These are phyloP conservation scores for Metacarcinus magister DNA, from an alignment of 2,888 invertebrate genomes.

Conservation along the genomic window DNA sequence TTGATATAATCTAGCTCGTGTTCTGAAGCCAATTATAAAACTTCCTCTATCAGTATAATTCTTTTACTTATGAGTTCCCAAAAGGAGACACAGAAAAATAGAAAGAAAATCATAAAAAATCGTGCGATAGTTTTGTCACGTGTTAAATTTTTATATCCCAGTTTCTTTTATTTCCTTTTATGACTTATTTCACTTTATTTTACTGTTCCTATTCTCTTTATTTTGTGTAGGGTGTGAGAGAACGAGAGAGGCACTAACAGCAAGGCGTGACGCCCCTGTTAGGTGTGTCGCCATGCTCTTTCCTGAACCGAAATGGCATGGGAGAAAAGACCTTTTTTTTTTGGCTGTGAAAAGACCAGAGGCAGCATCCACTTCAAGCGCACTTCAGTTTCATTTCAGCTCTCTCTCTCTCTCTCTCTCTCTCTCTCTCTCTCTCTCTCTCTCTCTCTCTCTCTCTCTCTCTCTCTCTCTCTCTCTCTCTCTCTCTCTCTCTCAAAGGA, in stretches of 20 bases:
- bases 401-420: conserved; percentile 43
- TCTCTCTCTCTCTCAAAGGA: background rate
- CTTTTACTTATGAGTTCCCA: background rate
- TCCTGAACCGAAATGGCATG: background rate
- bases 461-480: conserved; percentile 6
- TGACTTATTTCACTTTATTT: background rate
- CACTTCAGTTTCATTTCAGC: background rate
- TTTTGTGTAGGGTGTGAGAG: background rate
- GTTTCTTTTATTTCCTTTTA: background rate
- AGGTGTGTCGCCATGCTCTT: background rate
- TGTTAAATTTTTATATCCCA: background rate
- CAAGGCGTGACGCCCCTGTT: background rate
- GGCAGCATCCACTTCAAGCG: background rate
- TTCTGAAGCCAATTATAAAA: background rate
- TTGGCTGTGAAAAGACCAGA: too few relatives aligned
- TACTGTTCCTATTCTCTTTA: background rate
- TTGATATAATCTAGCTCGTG: background rate
- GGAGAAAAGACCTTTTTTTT: background rate
- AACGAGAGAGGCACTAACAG: background rate
- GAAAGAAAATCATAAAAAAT: background rate
- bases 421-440: conserved; percentile 44
- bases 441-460: conserved; percentile 26
- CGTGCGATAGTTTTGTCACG: background rate
- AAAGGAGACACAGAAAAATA: background rate
- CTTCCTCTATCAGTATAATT: background rate